Base-by-base conservation (phyloP, 2,113 vertebrate genomes). In the Brachyistius frenatus region DNA sequence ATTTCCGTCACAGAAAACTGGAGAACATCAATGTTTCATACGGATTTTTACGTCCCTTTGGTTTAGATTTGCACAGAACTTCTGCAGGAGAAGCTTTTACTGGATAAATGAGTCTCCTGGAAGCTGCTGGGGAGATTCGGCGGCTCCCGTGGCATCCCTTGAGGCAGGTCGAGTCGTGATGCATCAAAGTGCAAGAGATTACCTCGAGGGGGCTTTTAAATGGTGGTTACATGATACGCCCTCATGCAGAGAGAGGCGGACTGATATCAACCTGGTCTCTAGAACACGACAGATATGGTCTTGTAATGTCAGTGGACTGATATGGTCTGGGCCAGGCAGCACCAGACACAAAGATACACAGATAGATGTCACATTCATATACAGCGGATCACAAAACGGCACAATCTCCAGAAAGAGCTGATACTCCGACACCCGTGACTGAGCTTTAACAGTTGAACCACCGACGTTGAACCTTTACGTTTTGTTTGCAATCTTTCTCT, bases 321-420 rank as follows among this genome's bases (percentile, higher is more conserved):
- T 73, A 73, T 68, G 83, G 54, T 88, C 79, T n/a, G 73, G 66
- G 70, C 80, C 80, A 81, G 75, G 81, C 74, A 78, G 86, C 80
- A 81, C 63, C 81, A 81, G 89, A 78, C 79, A 81, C 84, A 67
- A 61, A 81, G 62, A 76, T 23, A 71, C 66, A 83, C 70, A 57
- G 73, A 88, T 64, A 77, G 76, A 89, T 70, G 80, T 82, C 86
- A 90, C 87, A 77, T 86, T 89, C 90, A 89, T 62, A 73, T 63
- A 84, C 87, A 82, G 66, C 5, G 16, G 65, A 84, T 90, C 81
- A 88, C 76, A 56, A 78, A 79, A 83, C 66, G 69, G 73, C 70
- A 82, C 84, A 68, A 58, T 69, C 84, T 88, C 69, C 64, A 1
- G 4, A 81, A 49, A 55, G 69, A 87, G 53, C 39, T 3, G 64